Evolutionary conservation across 2,888 invertebrate genomes (phyloP), one percentile per base, ranked within the genome.

Genomic region (Theodoxus fluviatilis): DNA sequence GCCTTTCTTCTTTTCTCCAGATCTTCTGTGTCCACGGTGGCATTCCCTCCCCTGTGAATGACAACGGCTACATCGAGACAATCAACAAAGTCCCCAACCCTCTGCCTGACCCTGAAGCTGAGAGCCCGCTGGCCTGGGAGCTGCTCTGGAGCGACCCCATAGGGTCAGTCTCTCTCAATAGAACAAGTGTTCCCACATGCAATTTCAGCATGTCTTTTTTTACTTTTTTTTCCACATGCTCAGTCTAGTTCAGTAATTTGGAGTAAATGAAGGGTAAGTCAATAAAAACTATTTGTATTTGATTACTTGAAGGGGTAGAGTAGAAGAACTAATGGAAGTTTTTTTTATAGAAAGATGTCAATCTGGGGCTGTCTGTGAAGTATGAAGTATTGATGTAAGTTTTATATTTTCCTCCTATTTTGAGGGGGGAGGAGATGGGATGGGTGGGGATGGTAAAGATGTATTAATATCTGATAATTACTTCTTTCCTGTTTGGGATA

Each of bases 1-100:
- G 15, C 7, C 55, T 15, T 22, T 9, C 22, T n/a, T 37, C 37
- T 15, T 64, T 35, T 64, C 76, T 79, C 2, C 81, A 92, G 91
- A 90, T 93, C 66, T 93, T 93, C 82, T 93, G 93, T 86, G 92
- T 92, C 71, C 93, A 93, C 85, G 93, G 93, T 22, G 93, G 93
- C 7, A 92, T 93, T 71, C 93, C 93, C 0, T 92, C 92, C 0
- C 91, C 92, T 90, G 80, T 81, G 47, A 75, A 84, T 73, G 91
- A 91, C 38, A 82, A 83, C 77, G 91, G 91, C 0, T 88, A 90
- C 35, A 88, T 91, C 49, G 85, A 89, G 1, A 90, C 90, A 18
- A 92, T 93, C 40, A 91, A 92, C 81, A 89, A 90, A 71, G 91
- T 93, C 71, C 92, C 92, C 0, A 89, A 89, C 55, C 92, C 92